Conservation (phyloP, 2,888 invertebrate species). For the Aethes cnicana region DNA sequence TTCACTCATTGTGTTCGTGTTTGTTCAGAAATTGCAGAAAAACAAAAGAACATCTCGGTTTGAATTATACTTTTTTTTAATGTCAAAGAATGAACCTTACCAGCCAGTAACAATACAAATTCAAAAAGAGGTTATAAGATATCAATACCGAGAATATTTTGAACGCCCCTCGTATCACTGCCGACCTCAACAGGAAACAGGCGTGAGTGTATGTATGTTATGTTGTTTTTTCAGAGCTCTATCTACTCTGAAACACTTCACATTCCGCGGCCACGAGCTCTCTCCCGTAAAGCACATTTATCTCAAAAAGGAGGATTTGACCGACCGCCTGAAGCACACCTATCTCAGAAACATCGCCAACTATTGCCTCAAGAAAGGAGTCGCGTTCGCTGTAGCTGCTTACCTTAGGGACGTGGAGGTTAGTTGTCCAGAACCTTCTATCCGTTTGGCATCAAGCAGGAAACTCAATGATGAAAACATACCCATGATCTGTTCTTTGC, state of each 20-base stretch:
- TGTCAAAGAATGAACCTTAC: too few species aligned
- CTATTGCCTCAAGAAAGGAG: constrained; percentile 84
- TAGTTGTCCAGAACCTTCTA: constrained; percentile 86
- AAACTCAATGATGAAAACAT: constrained; percentile 85
- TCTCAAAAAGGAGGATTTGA: constrained; percentile 76
- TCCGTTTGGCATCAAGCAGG: constrained; percentile 87
- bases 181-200: too few species aligned
- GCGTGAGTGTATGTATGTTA: too few species aligned
- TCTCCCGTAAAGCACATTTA: constrained; percentile 91
- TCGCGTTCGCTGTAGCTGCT: constrained; percentile 87
- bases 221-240: constrained; percentile 67
- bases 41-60: too few species aligned
- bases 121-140: too few species aligned
- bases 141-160: too few species aligned
- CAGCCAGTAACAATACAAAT: too few species aligned
- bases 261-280: constrained; percentile 81
- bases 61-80: too few species aligned
- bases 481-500: constrained; percentile 52
- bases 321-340: constrained; percentile 69
- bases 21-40: too few species aligned
- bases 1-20: too few species aligned
- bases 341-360: constrained; percentile 84
- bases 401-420: constrained; percentile 87
- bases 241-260: constrained; percentile 66
- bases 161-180: too few species aligned